Evolutionary conservation across 2,113 vertebrate genomes (phyloP).

Genomic region (Chlamydotis undulata): DNA sequence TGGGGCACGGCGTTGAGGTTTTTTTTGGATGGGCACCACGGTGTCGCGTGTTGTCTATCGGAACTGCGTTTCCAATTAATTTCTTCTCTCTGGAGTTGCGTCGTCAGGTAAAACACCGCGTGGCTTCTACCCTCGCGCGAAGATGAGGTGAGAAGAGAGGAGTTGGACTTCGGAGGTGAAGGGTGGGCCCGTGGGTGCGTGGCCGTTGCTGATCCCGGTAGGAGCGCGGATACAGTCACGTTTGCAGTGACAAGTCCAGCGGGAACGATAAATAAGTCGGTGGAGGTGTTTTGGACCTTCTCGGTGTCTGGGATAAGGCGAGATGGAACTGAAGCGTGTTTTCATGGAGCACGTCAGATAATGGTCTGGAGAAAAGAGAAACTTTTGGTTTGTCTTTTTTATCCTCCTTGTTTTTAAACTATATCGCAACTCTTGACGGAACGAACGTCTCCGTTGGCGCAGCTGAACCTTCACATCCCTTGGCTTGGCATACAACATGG

Average conservation of each 20-base stretch:
- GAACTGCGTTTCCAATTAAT: neutral
- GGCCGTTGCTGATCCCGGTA: accelerated
- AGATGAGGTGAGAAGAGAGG: neutral
- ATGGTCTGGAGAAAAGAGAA: neutral
- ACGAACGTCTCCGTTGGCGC: neutral
- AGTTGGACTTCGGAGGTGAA: neutral
- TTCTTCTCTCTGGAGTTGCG: neutral
- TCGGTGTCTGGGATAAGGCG: neutral
- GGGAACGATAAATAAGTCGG: neutral
- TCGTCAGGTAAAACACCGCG: neutral
- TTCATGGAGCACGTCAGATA: neutral
- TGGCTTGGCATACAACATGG: neutral
- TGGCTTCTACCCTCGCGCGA: neutral
- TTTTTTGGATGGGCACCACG: too few relatives aligned
- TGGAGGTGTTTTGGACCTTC: neutral
- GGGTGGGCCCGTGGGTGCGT: accelerated
- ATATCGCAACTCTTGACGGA: neutral
- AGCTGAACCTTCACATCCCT: neutral
- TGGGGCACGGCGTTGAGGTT: neutral
- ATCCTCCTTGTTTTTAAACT: too few relatives aligned
- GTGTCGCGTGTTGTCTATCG: neutral
- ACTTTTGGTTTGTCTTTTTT: accelerated
- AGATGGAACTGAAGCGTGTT: neutral
- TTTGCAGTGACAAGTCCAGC: too few relatives aligned
- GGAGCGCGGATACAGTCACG: accelerated